phyloP scores from a whole-genome alignment of 2,113 vertebrate species.

The Hiodon alosoides region DNA sequence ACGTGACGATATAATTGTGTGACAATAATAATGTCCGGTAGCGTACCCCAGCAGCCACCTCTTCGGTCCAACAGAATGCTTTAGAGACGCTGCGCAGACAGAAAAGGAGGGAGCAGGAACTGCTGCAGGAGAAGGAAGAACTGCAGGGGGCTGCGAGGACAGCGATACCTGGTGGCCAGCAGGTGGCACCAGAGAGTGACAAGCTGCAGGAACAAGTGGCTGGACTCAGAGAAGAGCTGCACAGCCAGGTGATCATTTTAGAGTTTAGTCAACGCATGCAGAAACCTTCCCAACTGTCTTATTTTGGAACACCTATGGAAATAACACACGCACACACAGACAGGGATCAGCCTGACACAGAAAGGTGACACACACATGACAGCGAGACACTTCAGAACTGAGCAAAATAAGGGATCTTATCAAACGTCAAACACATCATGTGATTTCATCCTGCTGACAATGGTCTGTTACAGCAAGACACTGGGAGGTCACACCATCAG shows the following conservation, averaged over 20 bases:
- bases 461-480: too few species aligned
- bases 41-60: neutral
- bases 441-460: slow-evolving; percentile 32
- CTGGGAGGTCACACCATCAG: too few species aligned
- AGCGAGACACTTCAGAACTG: slow-evolving; percentile 15
- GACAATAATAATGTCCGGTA: neutral
- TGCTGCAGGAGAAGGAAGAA: slow-evolving; percentile 33
- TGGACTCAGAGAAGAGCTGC: slow-evolving; percentile 29
- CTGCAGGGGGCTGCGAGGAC: slow-evolving; percentile 36
- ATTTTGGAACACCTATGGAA: too few species aligned
- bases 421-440: slow-evolving; percentile 20
- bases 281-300: too few species aligned
- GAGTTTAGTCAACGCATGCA: too few species aligned
- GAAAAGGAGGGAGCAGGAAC: slow-evolving; percentile 19
- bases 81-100: slow-evolving; percentile 32
- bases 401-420: slow-evolving; percentile 17
- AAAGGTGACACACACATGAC: neutral
- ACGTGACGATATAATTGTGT: neutral
- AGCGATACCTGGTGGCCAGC: slow-evolving; percentile 37
- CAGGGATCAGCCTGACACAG: slow-evolving; percentile 33
- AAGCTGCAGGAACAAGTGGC: slow-evolving; percentile 17
- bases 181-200: slow-evolving; percentile 25
- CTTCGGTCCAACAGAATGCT: slow-evolving; percentile 34
- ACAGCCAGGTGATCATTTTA: slow-evolving; percentile 22
- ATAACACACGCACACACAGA: slow-evolving; percentile 26